A percentile compares a stretch with the other conserved stretches of the same genome.
Evolutionary conservation across 2,113 vertebrate species (phyloP).

Genomic region (Trinectes maculatus): DNA sequence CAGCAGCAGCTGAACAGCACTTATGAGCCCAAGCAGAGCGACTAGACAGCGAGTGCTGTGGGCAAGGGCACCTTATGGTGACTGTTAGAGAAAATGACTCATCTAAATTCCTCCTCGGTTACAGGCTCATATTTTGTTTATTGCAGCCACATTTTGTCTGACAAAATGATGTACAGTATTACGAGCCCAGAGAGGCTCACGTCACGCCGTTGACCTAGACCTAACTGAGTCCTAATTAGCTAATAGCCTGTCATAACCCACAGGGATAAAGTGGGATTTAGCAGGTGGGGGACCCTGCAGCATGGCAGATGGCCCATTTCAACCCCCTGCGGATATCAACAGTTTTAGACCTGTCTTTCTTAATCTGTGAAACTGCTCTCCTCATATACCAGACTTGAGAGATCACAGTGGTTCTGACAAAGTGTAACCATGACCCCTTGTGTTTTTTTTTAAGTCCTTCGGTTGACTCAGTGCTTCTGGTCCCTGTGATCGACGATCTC

Average conservation of each 20-base stretch:
- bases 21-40: too few relatives aligned
- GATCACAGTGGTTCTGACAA: too few relatives aligned
- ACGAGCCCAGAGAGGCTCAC: conserved; percentile 4
- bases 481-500: background rate
- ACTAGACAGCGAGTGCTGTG: background rate
- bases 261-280: background rate
- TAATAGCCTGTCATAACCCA: background rate
- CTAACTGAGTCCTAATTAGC: conserved; percentile 32
- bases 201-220: conserved; percentile 19
- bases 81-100: conserved; percentile 19
- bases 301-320: background rate
- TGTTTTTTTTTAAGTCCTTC: too few relatives aligned
- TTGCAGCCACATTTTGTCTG: conserved; percentile 12
- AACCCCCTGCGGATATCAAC: background rate
- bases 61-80: conserved; percentile 27
- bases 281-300: background rate
- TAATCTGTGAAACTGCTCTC: too few relatives aligned
- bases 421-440: too few relatives aligned
- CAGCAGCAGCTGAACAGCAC: too few relatives aligned
- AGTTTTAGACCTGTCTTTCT: conserved; percentile 23
- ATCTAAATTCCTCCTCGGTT: conserved; percentile 5
- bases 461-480: background rate
- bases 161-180: conserved; percentile 18
- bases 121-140: conserved; percentile 20
- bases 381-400: too few relatives aligned